Evolutionary conservation across 2,113 vertebrate species (phyloP).

Genomic region (Salvelinus fontinalis): DNA sequence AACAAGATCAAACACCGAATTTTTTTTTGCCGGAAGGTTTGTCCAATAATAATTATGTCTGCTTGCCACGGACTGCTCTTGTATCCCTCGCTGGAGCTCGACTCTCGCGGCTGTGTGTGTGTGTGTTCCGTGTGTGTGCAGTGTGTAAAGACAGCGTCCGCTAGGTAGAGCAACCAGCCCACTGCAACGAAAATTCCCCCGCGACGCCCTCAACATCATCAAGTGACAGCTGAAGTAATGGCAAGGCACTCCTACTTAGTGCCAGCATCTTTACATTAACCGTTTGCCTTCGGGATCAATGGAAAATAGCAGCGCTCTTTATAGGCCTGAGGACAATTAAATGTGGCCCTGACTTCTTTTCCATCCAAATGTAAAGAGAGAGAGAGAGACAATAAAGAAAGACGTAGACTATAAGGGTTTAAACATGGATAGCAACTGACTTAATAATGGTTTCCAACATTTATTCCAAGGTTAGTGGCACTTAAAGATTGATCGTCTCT

Average conservation of each 20-base stretch:
- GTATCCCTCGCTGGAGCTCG: conserved; percentile 52
- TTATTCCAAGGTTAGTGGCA: not conserved
- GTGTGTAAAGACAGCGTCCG: conserved; percentile 69
- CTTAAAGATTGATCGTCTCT: too few species aligned
- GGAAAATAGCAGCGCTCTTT: not conserved
- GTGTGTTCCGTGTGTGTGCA: conserved; percentile 47
- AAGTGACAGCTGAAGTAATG: conserved; percentile 84
- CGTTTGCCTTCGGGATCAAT: conserved; percentile 69
- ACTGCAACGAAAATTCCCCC: conserved; percentile 65
- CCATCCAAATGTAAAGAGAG: not conserved
- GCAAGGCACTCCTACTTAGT: conserved; percentile 86
- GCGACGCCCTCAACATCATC: conserved; percentile 71
- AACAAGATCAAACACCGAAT: conserved; percentile 42
- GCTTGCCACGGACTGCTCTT: conserved; percentile 44
- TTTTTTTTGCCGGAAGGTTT: conserved; percentile 41
- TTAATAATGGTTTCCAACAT: not conserved
- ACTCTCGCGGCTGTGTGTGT: conserved; percentile 32
- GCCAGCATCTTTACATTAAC: conserved; percentile 71
- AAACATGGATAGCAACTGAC: not conserved
- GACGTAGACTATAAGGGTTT: not conserved
- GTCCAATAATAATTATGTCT: conserved; percentile 42
- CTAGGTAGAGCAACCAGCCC: conserved; percentile 72
- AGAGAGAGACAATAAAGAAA: not conserved
- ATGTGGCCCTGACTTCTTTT: not conserved
- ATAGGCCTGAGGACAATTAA: not conserved